Evolutionary conservation across 2,797 vertebrate genomes (phyloP).

Genomic region (Holocentrus rufus): DNA sequence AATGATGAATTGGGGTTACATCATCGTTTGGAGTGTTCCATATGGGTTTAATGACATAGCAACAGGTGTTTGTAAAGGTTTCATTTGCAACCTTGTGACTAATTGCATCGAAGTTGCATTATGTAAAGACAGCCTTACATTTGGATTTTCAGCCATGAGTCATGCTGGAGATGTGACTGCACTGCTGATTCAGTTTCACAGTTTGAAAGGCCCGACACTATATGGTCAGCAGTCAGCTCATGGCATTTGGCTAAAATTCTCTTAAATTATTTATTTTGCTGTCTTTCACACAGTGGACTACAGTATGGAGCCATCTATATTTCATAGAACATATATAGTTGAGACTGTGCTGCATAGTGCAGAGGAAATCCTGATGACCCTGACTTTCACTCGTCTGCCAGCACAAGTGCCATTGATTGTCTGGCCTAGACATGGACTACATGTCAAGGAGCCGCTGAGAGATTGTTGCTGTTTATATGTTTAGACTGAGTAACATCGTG

Average conservation of each 20-base stretch:
- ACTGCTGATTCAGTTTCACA: background rate
- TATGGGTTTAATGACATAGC: too few relatives aligned
- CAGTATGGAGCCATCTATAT: conserved; percentile 32
- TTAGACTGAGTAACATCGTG: background rate
- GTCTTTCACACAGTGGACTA: conserved; percentile 16
- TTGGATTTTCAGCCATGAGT: background rate
- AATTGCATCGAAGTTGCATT: too few relatives aligned
- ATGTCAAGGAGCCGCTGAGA: background rate
- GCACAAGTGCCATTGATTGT: background rate
- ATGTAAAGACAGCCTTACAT: background rate
- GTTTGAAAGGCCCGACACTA: background rate
- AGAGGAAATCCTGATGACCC: conserved; percentile 5
- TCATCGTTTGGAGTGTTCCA: too few relatives aligned
- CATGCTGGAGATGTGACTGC: background rate
- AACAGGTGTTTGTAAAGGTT: too few relatives aligned
- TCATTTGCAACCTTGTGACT: too few relatives aligned
- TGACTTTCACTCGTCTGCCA: background rate
- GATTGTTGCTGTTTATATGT: background rate
- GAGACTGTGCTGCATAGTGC: background rate
- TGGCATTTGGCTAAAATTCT: conserved; percentile 3
- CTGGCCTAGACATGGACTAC: too few relatives aligned
- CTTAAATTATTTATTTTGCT: conserved; percentile 44
- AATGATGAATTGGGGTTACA: too few relatives aligned
- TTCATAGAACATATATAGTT: conserved; percentile 17
- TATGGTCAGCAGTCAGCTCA: background rate